Conservation (phyloP, 2,888 invertebrate species). For the Terebella lapidaria region DNA sequence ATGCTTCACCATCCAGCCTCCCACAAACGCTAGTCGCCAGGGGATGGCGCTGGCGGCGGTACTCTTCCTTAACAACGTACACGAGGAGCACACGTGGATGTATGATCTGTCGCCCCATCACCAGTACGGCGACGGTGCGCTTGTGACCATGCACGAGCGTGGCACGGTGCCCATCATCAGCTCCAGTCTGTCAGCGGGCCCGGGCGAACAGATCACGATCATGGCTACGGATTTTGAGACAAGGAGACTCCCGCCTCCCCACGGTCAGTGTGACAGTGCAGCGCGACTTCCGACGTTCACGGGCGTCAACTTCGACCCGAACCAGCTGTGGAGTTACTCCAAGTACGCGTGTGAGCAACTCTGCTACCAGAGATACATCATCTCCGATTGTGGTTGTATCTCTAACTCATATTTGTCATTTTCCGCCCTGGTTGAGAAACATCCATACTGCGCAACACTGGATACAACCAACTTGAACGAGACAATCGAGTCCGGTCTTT, state of each 20-base stretch:
- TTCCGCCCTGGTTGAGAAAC: neutral
- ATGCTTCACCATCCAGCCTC: neutral
- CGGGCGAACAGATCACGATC: neutral
- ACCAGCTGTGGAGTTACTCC: neutral
- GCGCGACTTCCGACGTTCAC: neutral
- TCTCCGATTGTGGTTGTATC: neutral
- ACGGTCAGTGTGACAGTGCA: neutral
- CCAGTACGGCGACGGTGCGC: neutral
- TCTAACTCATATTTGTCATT: neutral
- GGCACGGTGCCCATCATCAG: neutral
- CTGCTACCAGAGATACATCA: neutral
- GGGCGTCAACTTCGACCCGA: neutral
- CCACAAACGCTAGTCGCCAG: neutral
- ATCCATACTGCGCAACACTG: too few species aligned
- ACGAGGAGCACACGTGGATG: neutral
- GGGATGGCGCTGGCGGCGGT: neutral
- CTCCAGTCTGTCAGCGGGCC: neutral
- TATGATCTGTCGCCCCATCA: neutral
- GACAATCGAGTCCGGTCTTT: too few species aligned
- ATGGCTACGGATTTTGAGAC: neutral
- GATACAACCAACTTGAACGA: too few species aligned
- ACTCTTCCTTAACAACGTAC: neutral
- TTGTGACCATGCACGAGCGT: neutral
- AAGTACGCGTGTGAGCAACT: neutral
- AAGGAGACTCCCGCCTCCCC: neutral